Evolutionary conservation across 2,797 vertebrate species (phyloP), one percentile per base, ranked within the genome.

Genomic region (Centropyge bicolor): DNA sequence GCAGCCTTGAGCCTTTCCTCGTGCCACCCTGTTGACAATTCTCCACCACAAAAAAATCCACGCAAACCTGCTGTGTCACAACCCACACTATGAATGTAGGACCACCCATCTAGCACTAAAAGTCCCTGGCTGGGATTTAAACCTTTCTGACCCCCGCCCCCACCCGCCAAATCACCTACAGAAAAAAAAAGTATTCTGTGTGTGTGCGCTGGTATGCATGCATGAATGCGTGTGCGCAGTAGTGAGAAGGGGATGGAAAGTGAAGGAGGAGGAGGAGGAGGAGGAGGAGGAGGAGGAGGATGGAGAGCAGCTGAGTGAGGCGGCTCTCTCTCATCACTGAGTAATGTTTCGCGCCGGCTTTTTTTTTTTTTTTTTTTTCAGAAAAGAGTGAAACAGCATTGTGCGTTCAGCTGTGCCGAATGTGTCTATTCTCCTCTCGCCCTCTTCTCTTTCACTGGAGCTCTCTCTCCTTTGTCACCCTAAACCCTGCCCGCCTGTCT

Each of bases 1-100:
- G 96, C 96, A 96, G 94, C 94, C 80, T 95, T 92, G 91, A 95
- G 95, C 95, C 93, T 96, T 70, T 85, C 70, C 72, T 94, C 35
- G 27, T 54, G 17, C 51, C 76, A 81, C 63, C 46, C 20, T 35
- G 77, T 74, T 85, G 62, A 82, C 70, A 86, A 88, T 93, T 92
- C 80, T 82, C 88, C 88, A 83, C 82, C 78, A 86, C 60, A 14
- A 35, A 61, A 49, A 27, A 59, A 54, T 87, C 71, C 85, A 76
- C 17, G 82, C 92, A 92, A 89, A 91, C 92, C 89, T 93, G 90
- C 92, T 94, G 86, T 80, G 92, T 94, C 93, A 88, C 88, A 88
- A 88, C 87, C 88, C 82, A 83, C 78, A 57, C 67, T 85, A 36
- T 80, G 71, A 73, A 76, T 77, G 57, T 67, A 59, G 38, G 96